Evolutionary conservation across 2,797 vertebrate species (phyloP).

Genomic region (Lates japonicus): DNA sequence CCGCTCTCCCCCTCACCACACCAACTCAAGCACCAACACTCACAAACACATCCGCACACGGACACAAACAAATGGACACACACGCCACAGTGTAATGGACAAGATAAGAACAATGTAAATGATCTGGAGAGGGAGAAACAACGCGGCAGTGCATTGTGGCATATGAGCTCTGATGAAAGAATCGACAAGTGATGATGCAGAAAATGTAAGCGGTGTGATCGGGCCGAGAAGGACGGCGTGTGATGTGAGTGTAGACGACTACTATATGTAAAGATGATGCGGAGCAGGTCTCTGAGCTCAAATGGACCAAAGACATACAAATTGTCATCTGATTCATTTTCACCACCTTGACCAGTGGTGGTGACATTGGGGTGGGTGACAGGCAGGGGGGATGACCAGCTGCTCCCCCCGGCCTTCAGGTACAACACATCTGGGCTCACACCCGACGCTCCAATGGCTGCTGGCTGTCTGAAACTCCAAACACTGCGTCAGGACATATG

Average conservation of each 20-base stretch:
- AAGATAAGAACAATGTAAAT: slow-evolving; percentile 80
- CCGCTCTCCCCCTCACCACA: slow-evolving; percentile 55
- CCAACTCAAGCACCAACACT: slow-evolving; percentile 71
- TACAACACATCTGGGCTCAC: slow-evolving; percentile 88
- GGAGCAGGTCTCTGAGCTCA: neutral
- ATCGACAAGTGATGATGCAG: slow-evolving; percentile 27
- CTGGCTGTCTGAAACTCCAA: slow-evolving; percentile 90
- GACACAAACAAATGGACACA: slow-evolving; percentile 73
- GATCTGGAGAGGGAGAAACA: slow-evolving; percentile 59
- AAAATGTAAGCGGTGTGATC: slow-evolving; percentile 9
- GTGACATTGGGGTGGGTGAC: slow-evolving; percentile 91
- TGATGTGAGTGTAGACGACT: slow-evolving; percentile 1
- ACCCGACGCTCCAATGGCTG: slow-evolving; percentile 90
- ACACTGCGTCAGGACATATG: slow-evolving; percentile 82
- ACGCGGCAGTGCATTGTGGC: slow-evolving; percentile 28
- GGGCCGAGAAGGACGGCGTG: slow-evolving; percentile 20
- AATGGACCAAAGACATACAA: slow-evolving; percentile 4
- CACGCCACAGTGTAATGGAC: slow-evolving; percentile 65
- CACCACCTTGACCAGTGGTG: slow-evolving; percentile 92
- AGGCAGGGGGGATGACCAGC: slow-evolving; percentile 93
- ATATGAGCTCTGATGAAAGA: slow-evolving; percentile 45
- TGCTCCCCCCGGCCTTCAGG: slow-evolving; percentile 88
- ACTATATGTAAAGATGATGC: neutral
- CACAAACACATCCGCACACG: slow-evolving; percentile 75
- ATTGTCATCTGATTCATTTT: neutral